A percentile compares a stretch with the other conserved stretches of the same genome.
phyloP scores from a whole-genome alignment of 2,113 vertebrate genomes.

The Channa argus region DNA sequence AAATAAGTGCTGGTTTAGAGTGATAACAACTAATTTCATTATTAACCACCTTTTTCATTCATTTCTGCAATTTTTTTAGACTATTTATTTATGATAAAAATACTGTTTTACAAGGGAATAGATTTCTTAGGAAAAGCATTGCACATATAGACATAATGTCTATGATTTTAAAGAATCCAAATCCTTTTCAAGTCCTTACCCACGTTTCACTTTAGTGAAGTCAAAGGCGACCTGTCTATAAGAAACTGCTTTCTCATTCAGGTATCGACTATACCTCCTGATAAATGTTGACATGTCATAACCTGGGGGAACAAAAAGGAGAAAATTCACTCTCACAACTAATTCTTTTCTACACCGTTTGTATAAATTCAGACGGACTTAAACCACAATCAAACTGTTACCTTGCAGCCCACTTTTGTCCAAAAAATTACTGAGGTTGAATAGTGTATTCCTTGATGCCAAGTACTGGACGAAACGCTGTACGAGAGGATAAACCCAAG shows the following conservation, averaged over 20 bases:
- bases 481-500: constrained; percentile 18
- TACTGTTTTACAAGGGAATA: too few species aligned
- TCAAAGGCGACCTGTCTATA: constrained; percentile 99
- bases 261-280: constrained; percentile 95
- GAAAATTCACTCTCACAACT: neutral
- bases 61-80: neutral
- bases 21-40: neutral
- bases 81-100: too few species aligned
- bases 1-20: neutral
- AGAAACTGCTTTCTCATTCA: constrained; percentile 99
- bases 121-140: too few species aligned
- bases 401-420: constrained; percentile 99
- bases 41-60: neutral
- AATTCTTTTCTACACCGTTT: neutral
- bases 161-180: neutral
- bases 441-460: constrained; percentile 98
- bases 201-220: constrained; percentile 99
- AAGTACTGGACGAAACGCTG: constrained; percentile 99
- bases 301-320: constrained; percentile 74
- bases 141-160: too few species aligned
- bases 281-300: constrained; percentile 99
- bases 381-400: constrained; percentile 62
- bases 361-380: neutral
- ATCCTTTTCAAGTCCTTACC: constrained; percentile 83
- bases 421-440: constrained; percentile 99